phyloP scores from a whole-genome alignment of 2,113 vertebrate species.

The Sitta europaea region DNA sequence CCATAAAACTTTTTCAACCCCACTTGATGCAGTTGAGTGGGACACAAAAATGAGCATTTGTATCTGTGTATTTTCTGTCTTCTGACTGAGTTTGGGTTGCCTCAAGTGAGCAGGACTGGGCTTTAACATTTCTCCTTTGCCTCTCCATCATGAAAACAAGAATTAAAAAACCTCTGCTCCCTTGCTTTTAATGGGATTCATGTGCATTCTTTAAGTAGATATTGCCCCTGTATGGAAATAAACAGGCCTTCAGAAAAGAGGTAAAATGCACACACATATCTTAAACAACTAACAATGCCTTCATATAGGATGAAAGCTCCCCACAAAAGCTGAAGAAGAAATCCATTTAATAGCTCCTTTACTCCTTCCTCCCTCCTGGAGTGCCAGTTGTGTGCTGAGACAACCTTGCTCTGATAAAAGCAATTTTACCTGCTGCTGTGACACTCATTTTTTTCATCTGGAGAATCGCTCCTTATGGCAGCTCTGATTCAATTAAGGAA shows the following conservation, averaged over 20 bases:
- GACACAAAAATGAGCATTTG: accelerated
- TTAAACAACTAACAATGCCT: background rate
- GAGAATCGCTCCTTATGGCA: background rate
- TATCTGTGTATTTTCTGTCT: background rate
- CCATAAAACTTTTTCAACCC: background rate
- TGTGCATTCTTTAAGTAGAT: background rate
- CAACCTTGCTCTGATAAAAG: background rate
- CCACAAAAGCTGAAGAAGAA: background rate
- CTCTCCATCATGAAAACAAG: background rate
- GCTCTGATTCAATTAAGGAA: conserved; percentile 19
- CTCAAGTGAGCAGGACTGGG: background rate
- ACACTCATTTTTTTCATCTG: background rate
- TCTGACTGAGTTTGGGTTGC: background rate
- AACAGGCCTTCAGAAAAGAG: background rate
- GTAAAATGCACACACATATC: background rate
- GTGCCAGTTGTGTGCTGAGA: background rate
- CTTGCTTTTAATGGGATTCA: background rate
- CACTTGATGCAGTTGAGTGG: background rate
- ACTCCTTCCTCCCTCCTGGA: background rate
- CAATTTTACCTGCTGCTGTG: background rate
- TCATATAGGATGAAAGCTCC: background rate
- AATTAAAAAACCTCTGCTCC: background rate
- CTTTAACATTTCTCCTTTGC: background rate
- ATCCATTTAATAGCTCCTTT: background rate
- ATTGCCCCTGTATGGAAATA: background rate